Conservation (phyloP, 2,113 vertebrate species). For the Sphyrna mokarran region DNA sequence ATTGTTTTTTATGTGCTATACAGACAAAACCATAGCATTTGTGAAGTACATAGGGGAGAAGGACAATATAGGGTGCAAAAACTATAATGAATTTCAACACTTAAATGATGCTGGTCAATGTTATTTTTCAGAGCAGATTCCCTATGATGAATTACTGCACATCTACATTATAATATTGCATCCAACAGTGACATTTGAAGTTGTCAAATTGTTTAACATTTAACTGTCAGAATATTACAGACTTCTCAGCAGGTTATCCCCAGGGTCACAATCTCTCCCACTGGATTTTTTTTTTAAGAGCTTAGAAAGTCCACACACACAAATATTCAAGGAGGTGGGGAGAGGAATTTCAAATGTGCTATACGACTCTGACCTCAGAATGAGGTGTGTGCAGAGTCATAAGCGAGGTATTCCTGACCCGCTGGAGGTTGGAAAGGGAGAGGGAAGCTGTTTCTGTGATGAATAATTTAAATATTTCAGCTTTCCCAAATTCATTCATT, state of each 20-base stretch:
- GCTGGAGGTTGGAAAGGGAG: no score
- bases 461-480: no score
- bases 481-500: no score
- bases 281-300: neutral
- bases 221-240: neutral
- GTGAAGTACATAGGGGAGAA: no score
- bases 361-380: neutral
- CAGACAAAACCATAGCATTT: no score
- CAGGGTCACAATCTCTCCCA: neutral
- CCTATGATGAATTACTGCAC: neutral
- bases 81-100: neutral
- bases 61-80: no score
- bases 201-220: neutral
- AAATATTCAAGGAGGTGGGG: no score
- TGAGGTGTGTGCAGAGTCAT: no score
- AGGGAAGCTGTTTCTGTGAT: no score
- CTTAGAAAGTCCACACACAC: no score
- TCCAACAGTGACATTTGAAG: neutral
- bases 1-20: no score
- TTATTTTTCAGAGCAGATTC: neutral
- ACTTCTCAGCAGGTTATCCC: neutral
- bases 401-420: no score
- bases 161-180: neutral
- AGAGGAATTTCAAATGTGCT: neutral
- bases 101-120: neutral